Evolutionary conservation across 35 echinoderm and acorn worm genomes (phyloP).

Genomic region (Diadema setosum): DNA sequence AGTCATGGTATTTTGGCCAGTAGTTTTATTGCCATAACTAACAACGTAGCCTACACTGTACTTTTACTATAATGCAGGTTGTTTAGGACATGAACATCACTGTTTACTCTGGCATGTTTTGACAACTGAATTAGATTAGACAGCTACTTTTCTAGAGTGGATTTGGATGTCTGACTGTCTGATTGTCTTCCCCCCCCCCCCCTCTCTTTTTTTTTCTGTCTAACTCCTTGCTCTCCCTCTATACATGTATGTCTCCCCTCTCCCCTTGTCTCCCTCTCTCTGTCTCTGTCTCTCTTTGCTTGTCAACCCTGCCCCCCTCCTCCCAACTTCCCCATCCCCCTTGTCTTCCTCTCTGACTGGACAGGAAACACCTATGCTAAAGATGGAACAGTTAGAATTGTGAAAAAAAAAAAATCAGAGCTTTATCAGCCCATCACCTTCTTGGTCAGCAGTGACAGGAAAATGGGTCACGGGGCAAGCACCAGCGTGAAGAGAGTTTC

Average conservation of each 20-base stretch:
- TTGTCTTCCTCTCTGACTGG: neutral
- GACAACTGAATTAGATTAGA: neutral
- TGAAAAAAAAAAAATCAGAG: no score
- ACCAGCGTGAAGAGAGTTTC: constrained; percentile 44
- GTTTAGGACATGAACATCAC: neutral
- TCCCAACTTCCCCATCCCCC: neutral
- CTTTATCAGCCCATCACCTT: no score
- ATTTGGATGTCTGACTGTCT: neutral
- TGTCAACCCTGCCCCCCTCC: neutral
- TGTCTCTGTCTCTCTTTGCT: neutral
- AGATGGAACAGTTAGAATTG: no score
- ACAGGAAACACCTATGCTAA: no score
- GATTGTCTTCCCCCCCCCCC: neutral
- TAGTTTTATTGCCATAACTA: no score
- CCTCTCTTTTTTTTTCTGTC: neutral
- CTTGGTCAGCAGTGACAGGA: no score
- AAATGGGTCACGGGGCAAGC: constrained; percentile 74
- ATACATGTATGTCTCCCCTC: neutral
- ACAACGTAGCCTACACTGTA: neutral
- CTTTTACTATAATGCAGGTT: neutral
- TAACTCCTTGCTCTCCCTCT: neutral
- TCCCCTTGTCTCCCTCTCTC: neutral
- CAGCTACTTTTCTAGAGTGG: neutral
- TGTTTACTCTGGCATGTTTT: neutral
- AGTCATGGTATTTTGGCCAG: no score